A percentile compares a stretch with the other conserved stretches of the same genome.
Evolutionary conservation across 2,888 invertebrate genomes (phyloP).

Genomic region (Brachycybe producta): DNA sequence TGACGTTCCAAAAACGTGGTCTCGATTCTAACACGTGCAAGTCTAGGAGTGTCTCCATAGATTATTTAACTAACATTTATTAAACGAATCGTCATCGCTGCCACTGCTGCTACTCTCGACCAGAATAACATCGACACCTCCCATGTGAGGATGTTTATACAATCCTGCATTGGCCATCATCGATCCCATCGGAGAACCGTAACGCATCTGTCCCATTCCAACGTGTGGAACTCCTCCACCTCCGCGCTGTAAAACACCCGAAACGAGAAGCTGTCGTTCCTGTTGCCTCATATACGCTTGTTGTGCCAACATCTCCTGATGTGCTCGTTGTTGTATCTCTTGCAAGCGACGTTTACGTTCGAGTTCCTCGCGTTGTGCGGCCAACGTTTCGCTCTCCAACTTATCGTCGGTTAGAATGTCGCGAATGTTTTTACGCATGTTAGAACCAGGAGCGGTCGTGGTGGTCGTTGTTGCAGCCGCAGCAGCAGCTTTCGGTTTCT

Average conservation of each 20-base stretch:
- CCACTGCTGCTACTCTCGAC: conserved; percentile 18
- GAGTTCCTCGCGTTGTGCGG: conserved; percentile 84
- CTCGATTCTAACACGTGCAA: too few species aligned
- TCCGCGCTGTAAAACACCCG: conserved; percentile 1
- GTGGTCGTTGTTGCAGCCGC: too few species aligned
- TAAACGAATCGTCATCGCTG: too few species aligned
- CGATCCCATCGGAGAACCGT: background rate
- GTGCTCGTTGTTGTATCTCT: conserved; percentile 33
- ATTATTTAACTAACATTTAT: too few species aligned
- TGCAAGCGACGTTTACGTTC: conserved; percentile 44
- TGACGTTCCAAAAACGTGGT: too few species aligned
- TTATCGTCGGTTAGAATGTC: conserved; percentile 90
- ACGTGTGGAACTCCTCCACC: background rate
- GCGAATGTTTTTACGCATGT: conserved; percentile 60
- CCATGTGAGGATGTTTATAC: too few species aligned
- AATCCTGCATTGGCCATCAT: background rate
- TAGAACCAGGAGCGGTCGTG: too few species aligned
- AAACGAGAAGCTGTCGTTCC: background rate
- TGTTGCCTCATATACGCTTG: conserved; percentile 15
- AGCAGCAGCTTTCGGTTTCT: too few species aligned
- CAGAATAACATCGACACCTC: conserved; percentile 12
- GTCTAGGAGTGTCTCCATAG: too few species aligned
- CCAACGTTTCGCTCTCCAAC: conserved; percentile 77
- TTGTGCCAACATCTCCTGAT: conserved; percentile 21
- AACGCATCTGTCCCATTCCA: too few species aligned